Conservation (phyloP, 2,797 vertebrate species). For the Micromesistius poutassou region DNA sequence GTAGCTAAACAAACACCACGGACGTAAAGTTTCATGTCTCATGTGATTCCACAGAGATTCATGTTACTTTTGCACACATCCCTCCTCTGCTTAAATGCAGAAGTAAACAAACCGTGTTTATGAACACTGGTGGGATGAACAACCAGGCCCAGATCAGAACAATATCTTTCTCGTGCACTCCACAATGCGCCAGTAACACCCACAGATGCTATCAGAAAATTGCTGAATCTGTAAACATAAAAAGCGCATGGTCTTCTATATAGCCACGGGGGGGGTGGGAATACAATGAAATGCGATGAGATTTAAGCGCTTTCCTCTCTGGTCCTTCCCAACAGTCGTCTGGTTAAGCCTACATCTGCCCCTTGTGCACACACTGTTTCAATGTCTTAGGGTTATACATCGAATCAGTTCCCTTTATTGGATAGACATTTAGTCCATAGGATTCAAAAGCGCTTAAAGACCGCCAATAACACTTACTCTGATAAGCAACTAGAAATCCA, state of each 20-base stretch:
- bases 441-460: neutral
- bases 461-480: neutral
- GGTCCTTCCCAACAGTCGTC: neutral
- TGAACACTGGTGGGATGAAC: neutral
- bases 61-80: neutral
- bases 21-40: neutral
- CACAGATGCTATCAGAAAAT: conserved; percentile 7
- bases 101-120: neutral
- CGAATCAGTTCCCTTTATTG: neutral
- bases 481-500: neutral
- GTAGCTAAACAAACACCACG: neutral
- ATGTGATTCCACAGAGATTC: neutral
- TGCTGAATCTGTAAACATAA: neutral
- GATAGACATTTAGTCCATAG: neutral
- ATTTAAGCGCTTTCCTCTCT: neutral
- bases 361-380: neutral
- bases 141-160: neutral
- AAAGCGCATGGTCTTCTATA: neutral
- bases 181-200: neutral
- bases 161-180: neutral
- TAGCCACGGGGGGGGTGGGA: neutral
- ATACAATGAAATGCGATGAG: neutral
- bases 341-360: neutral
- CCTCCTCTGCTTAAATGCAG: neutral
- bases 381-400: neutral